Percentiles rank a stretch among this genome's conserved stretches.
Conservation (phyloP, 2,888 invertebrate genomes). For the Chirona hameri region DNA sequence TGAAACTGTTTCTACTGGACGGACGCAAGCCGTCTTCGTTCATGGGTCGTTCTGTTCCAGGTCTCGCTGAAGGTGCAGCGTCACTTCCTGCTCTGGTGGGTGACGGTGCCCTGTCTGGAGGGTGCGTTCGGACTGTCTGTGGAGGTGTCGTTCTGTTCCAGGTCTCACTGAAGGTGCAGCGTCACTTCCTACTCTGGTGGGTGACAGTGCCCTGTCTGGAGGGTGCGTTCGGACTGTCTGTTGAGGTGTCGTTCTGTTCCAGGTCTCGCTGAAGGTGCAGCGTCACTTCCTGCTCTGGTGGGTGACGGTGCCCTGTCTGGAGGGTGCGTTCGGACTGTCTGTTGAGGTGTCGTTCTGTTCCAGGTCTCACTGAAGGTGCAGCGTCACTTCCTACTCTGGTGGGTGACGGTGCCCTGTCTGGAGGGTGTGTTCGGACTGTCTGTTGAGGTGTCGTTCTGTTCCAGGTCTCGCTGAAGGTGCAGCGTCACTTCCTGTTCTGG, state of each 20-base stretch:
- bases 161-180: not conserved
- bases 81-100: not conserved
- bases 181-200: not conserved
- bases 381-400: too few species aligned
- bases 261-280: not conserved
- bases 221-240: not conserved
- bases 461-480: not conserved
- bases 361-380: too few species aligned
- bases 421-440: too few species aligned
- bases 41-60: not conserved
- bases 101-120: not conserved
- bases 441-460: too few species aligned
- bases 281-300: not conserved
- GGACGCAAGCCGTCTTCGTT: too few species aligned
- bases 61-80: not conserved
- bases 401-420: too few species aligned
- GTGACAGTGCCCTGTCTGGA: not conserved
- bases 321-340: not conserved
- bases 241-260: not conserved
- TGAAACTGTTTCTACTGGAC: too few species aligned
- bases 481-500: not conserved
- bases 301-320: not conserved
- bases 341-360: too few species aligned
- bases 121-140: not conserved
- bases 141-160: not conserved